Evolutionary conservation across 2,888 invertebrate genomes (phyloP), one percentile per base, ranked within the genome.

Genomic region (Reticulitermes lucifugus): DNA sequence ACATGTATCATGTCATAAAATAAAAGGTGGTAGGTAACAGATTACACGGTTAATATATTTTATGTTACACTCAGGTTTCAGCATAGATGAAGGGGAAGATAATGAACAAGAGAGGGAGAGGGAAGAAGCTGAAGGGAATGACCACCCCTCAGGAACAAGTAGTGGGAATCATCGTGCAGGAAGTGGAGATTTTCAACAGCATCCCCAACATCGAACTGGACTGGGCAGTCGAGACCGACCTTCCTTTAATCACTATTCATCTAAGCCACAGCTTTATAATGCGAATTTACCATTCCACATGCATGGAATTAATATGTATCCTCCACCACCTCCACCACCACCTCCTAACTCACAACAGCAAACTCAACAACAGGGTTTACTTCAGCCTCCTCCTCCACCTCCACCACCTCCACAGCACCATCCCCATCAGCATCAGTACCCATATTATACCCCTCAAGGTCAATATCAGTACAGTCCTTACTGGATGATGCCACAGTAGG

Each of bases 221-320:
- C 25, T 43, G 6, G 21, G 60, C 14, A 83, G 82, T 22, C 81
- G 85, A 12, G 87, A 87, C 14, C 87, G 88, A 12, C 88, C 88
- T 2, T 88, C 88, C 22, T 88, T 88, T 86, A 88, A 87, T 75
- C 89, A 89, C 82, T 89, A 89, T 81, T 88, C 88, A n/a, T 88
- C 88, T 59, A 89, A 89, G 85, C 88, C 89, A n/a, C 89, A 89
- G 85, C 83, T 89, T 80, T 89, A 89, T 85, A 88, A 87, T 70
- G 86, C 87, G 41, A 86, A 83, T 77, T 83, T 88, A 25, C 88
- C 87, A 21, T 88, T 87, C 84, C 88, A 87, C 84, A 87, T 87
- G 87, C 88, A 88, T 75, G 86, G 86, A 41, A 85, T 88, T 41
- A 86, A 86, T 73, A 85, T 87, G 86, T 87, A 87, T 84, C 87